These are phyloP conservation scores for Pararge aegeria DNA, from an alignment of 1,140 invertebrate genomes.

Conservation along the genomic window DNA sequence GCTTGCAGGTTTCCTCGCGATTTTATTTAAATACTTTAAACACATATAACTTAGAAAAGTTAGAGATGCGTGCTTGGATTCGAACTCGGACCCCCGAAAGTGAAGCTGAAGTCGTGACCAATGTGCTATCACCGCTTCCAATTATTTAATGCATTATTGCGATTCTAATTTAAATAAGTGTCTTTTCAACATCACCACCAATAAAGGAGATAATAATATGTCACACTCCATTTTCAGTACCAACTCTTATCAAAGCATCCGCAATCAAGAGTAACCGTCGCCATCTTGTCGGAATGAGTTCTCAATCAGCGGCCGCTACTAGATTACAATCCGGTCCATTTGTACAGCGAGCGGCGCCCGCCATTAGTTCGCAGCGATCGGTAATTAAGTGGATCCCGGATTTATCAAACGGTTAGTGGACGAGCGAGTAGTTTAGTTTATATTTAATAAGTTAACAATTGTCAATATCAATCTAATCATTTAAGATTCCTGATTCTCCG, in stretches of 20 bases:
- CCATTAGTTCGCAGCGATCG: constrained; percentile 46
- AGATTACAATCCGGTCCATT: constrained; percentile 46
- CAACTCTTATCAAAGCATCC: neutral
- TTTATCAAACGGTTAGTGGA: neutral
- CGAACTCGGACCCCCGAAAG: no score
- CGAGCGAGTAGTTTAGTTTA: no score
- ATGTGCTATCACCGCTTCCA: no score
- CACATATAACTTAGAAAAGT: no score
- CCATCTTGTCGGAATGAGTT: neutral
- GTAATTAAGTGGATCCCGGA: constrained; percentile 43
- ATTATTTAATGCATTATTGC: no score
- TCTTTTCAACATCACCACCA: neutral
- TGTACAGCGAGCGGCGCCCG: constrained; percentile 45
- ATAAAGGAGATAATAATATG: neutral
- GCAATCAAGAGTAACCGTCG: neutral
- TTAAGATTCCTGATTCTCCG: no score
- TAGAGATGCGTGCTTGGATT: no score
- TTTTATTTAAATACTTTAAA: no score
- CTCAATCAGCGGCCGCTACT: neutral
- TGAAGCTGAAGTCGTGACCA: no score
- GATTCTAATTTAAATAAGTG: neutral
- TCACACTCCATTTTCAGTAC: neutral
- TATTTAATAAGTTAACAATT: no score
- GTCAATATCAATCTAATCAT: no score
- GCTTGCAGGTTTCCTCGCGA: no score